Evolutionary conservation across 1,140 invertebrate species (phyloP), one percentile per base, ranked within the genome.

Genomic region (Hypothenemus hampei): DNA sequence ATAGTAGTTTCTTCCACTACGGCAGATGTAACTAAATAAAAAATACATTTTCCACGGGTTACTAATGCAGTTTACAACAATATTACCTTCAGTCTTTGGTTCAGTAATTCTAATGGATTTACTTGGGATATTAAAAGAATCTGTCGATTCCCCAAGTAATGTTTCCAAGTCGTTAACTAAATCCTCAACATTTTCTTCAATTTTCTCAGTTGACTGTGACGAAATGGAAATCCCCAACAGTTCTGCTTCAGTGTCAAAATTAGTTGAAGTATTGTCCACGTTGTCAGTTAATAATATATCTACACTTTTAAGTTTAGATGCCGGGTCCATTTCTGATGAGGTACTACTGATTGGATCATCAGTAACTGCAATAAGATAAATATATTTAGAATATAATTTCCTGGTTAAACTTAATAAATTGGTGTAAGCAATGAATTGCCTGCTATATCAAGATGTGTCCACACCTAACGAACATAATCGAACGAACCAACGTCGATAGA

Each of bases 181-280:
- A 58, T 71, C 69, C 47, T 71, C 68, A 26, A 71, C 69, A 62
- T 71, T 63, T 58, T 70, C 69, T 20, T 59, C 65, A 23, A 71
- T 69, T 49, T 65, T 65, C 22, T 67, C 68, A 31, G 31, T 41
- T 10, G 65, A 45, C 29, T 62, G 50, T 29, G 61, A 44, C 31
- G 57, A 24, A 10, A 69, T 67, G 45, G 61, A 67, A 45, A 67
- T 68, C 18, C 66, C 66, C 16, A 70, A 60, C 15, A 68, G 51
- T 46, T 70, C 69, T 18, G 50, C 55, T 18, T 64, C 67, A 11
- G 52, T 53, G 35, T 64, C 65, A 51, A 58, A 59, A 21, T 50
- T 50, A 36, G 50, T 33, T 2, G 22, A 41, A 15, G 10, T 37
- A 22, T 53, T 33, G 26, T 46, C 40, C 10, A 29, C 16, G 4